Conservation (phyloP, 2,113 vertebrate species). For the Quiscalus mexicanus region DNA sequence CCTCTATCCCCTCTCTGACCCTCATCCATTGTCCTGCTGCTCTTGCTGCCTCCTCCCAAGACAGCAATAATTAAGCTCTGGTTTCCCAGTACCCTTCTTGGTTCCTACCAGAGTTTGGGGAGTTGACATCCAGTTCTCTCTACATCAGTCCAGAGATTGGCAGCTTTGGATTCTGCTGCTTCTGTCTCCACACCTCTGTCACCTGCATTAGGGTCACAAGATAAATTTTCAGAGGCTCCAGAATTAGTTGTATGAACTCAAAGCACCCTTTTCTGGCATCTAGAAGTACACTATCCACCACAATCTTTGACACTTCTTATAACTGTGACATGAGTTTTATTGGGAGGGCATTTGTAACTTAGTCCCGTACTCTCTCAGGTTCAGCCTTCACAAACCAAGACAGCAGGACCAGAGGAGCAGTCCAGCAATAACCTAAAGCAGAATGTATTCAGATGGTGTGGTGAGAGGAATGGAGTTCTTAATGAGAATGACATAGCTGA, state of each 20-base stretch:
- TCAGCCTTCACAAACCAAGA: background rate
- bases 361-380: background rate
- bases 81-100: background rate
- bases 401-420: background rate
- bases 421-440: background rate
- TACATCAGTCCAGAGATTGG: background rate
- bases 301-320: background rate
- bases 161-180: background rate
- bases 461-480: background rate
- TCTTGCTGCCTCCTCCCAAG: background rate
- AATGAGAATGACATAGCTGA: background rate
- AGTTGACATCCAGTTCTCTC: background rate
- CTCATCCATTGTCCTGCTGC: background rate
- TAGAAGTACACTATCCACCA: background rate
- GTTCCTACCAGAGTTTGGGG: background rate
- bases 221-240: background rate
- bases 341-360: background rate
- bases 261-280: background rate
- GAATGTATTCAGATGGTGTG: background rate
- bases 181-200: background rate
- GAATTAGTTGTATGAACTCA: background rate
- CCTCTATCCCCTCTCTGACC: constrained; percentile 9
- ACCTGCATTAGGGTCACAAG: background rate
- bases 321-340: background rate
- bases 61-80: background rate